Base-by-base conservation (phyloP, 2,113 vertebrate genomes). In the Erinaceus europaeus region DNA sequence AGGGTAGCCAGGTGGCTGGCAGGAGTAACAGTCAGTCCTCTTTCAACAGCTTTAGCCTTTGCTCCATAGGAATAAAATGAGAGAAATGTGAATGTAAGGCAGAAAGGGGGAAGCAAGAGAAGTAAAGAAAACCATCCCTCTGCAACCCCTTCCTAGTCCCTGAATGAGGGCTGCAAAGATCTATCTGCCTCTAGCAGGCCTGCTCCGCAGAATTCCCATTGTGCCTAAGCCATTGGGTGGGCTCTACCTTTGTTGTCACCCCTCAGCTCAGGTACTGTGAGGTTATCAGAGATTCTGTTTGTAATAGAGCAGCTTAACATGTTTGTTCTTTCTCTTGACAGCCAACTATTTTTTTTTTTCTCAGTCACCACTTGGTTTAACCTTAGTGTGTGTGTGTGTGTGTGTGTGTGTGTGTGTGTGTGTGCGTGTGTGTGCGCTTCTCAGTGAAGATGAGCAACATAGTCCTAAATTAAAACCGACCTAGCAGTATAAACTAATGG, bases 341-440 rank as follows among this genome's bases (percentile, higher is more conserved):
- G 86, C 9, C 3, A 9, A 29, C 12, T 61, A 36, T 88, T 36
- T 40, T 53, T 89, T 75, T 34, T 36, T 42, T 86, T 90, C 59
- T n/a, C 61, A 94, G 44, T 52, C 40, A 86, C 57, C 40, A 81
- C 65, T 90, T 83, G 75, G 44, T 65, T 90, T 84, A 92, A 82
- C 64, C 48, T 89, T 25, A n/a, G 77, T 95, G 88, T 52, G 69
- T 80, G 7, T 21, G 71, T 91, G 90, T 65, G 32, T 85, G 25
- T 89, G 91, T 93, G 7, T 21, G 71, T 91, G 90, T 65, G 32
- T 85, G 25, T 89, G 91, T 93, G 77, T 95, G 88, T 52, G 69
- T 80, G 7, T 21, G 71, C 90, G 90, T 65, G 32, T 85, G 25
- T 89, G 91, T 93, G n/a, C n/a, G n/a, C 75, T 91, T 77, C 44